Conservation (phyloP, 2,888 invertebrate species). For the Apodemia duryi region DNA sequence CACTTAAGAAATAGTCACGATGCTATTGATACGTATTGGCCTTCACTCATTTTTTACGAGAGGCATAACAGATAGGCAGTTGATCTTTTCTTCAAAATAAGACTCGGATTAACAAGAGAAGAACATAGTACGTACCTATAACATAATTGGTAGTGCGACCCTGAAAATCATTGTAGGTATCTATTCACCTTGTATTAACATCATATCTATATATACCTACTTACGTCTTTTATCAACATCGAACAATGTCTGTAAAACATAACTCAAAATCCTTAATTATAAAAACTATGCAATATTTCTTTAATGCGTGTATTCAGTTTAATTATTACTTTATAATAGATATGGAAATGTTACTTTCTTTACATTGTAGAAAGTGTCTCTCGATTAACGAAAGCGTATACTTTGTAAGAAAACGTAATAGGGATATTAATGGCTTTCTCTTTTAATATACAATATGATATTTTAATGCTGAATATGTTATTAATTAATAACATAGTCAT, state of each 20-base stretch:
- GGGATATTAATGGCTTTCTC: conserved; percentile 7
- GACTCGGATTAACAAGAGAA: no score
- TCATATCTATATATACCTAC: no score
- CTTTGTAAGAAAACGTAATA: conserved; percentile 10
- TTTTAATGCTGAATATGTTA: not conserved
- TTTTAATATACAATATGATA: not conserved
- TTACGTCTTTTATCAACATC: no score
- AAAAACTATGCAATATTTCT: not conserved
- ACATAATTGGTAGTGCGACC: no score
- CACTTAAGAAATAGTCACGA: no score
- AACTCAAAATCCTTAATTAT: not conserved
- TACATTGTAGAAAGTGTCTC: conserved; percentile 9
- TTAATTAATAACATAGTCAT: not conserved
- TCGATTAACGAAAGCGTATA: conserved; percentile 13
- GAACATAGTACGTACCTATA: no score
- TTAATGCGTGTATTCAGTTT: conserved; percentile 1
- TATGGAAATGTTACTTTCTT: conserved; percentile 13
- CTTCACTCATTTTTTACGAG: no score
- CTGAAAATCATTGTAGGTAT: no score
- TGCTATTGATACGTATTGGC: no score
- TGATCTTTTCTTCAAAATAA: no score
- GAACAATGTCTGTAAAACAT: not conserved
- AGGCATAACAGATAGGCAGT: no score
- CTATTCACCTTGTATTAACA: no score
- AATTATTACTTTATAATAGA: conserved; percentile 14